A percentile compares a stretch with the other conserved stretches of the same genome.
Evolutionary conservation across 2,797 vertebrate species (phyloP).

Genomic region (Typhlichthys subterraneus): DNA sequence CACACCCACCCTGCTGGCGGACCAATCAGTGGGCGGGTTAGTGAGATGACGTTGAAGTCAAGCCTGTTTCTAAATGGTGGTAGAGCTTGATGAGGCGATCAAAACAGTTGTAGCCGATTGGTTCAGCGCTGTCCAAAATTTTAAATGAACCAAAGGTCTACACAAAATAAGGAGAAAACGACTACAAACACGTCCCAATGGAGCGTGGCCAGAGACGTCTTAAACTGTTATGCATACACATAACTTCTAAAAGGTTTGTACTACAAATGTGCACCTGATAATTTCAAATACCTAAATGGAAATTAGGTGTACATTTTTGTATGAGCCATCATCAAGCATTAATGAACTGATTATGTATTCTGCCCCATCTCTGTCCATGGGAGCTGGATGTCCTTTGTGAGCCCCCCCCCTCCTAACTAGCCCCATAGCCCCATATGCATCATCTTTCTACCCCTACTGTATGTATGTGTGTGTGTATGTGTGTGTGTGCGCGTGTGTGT

Average conservation of each 20-base stretch:
- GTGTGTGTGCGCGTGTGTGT: not conserved
- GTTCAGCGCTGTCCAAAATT: too few relatives aligned
- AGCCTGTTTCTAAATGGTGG: too few relatives aligned
- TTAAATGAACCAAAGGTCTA: too few relatives aligned
- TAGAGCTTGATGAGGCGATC: too few relatives aligned
- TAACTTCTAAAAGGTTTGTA: not conserved
- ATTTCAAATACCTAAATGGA: too few relatives aligned
- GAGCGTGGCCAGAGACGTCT: not conserved
- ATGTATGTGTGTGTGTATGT: not conserved
- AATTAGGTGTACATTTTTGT: constrained; percentile 1
- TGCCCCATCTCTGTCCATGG: constrained; percentile 7
- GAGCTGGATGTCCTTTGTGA: constrained; percentile 20
- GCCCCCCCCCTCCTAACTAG: constrained; percentile 14
- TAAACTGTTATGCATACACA: not conserved
- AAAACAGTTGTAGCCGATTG: too few relatives aligned
- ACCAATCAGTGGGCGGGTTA: too few relatives aligned
- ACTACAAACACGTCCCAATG: too few relatives aligned
- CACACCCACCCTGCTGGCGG: too few relatives aligned
- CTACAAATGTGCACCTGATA: too few relatives aligned
- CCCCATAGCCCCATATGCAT: not conserved
- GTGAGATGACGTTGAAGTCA: too few relatives aligned
- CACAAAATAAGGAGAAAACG: too few relatives aligned
- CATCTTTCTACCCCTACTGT: not conserved
- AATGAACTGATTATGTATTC: constrained; percentile 50
- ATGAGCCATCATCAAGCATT: constrained; percentile 28